phyloP scores from a whole-genome alignment of 2,113 vertebrate species.

The Etia nguti region DNA sequence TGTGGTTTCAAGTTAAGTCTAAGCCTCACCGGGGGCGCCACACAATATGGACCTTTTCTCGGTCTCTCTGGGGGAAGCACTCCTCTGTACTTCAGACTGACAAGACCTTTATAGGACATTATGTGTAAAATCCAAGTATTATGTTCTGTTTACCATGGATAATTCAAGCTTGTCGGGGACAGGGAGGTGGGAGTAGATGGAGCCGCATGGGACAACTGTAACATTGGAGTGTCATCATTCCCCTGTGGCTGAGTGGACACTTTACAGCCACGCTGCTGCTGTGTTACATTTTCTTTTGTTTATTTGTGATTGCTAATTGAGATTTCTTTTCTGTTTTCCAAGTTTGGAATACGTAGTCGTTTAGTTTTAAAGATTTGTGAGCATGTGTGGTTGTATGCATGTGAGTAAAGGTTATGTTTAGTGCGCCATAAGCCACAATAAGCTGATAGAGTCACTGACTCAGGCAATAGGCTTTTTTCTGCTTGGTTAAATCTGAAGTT shows the following conservation, averaged over 20 bases:
- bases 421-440: neutral
- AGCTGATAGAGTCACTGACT: constrained; percentile 27
- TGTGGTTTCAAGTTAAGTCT: constrained; percentile 32
- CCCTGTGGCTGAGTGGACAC: neutral
- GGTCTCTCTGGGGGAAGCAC: constrained; percentile 11
- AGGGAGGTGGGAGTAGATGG: neutral
- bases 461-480: constrained; percentile 23
- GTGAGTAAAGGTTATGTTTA: neutral
- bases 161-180: neutral
- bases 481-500: constrained; percentile 24
- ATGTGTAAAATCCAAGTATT: constrained; percentile 19
- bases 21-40: constrained; percentile 4
- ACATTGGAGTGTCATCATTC: neutral
- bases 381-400: neutral
- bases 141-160: constrained; percentile 6
- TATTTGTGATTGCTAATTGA: neutral
- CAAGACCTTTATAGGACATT: constrained; percentile 27
- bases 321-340: neutral
- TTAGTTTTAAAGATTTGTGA: neutral
- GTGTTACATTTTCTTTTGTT: neutral
- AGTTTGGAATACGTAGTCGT: neutral
- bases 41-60: constrained; percentile 40
- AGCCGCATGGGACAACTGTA: neutral
- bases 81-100: neutral
- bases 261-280: neutral